Evolutionary conservation across 2,113 vertebrate genomes (phyloP).

Genomic region (Thomomys bottae): DNA sequence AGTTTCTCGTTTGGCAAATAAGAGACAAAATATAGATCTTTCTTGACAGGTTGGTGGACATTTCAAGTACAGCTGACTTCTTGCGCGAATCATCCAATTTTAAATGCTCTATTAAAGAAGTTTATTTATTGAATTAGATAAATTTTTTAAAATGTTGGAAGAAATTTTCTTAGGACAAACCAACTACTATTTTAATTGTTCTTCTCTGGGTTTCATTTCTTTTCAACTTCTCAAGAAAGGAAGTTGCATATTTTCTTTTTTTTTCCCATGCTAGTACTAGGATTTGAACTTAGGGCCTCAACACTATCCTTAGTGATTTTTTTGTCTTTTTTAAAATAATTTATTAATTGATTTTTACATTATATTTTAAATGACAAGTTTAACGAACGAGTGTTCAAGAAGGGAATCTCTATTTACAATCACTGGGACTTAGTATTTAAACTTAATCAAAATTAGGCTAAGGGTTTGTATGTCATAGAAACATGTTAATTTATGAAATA

Average conservation of each 20-base stretch:
- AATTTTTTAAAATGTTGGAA: background rate
- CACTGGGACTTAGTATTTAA: no score
- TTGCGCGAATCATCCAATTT: constrained; percentile 32
- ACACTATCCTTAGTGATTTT: no score
- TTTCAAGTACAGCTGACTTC: constrained; percentile 41
- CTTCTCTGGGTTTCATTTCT: background rate
- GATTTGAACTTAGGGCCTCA: no score
- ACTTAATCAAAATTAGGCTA: no score
- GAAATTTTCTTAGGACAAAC: background rate
- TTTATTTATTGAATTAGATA: constrained; percentile 48
- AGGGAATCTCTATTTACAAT: no score
- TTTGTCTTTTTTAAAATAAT: no score
- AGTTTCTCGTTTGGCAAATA: background rate
- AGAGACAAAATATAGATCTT: background rate
- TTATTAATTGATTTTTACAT: no score
- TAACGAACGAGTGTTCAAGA: no score
- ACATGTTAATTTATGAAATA: no score
- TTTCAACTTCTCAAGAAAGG: background rate
- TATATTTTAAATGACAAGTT: no score
- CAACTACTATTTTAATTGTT: background rate
- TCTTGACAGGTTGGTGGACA: background rate
- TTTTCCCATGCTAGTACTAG: no score
- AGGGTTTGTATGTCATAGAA: no score
- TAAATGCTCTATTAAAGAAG: constrained; percentile 7
- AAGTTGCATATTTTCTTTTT: background rate